Conservation (phyloP, 2,797 vertebrate species). For the Dendrocincla fuliginosa region DNA sequence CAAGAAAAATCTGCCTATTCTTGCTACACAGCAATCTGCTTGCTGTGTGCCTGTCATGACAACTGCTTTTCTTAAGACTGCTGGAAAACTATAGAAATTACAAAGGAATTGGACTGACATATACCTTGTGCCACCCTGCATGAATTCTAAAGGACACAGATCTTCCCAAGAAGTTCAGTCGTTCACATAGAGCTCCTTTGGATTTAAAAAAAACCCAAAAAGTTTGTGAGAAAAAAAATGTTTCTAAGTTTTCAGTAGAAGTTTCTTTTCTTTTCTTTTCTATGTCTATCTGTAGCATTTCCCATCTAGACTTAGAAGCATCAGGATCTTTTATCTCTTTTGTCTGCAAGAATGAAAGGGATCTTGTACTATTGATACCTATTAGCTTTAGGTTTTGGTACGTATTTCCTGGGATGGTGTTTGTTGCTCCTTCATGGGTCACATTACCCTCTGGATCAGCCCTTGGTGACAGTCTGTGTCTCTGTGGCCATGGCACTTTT, state of each 20-base stretch:
- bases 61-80: neutral
- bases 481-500: neutral
- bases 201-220: neutral
- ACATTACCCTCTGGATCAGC: neutral
- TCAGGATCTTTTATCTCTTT: neutral
- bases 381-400: neutral
- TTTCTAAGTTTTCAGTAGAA: neutral
- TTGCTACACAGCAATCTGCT: neutral
- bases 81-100: neutral
- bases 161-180: neutral
- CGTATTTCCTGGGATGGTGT: neutral
- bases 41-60: neutral
- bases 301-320: neutral
- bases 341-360: neutral
- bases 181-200: fast-evolving
- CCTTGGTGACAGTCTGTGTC: neutral
- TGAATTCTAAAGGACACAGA: neutral
- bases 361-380: neutral
- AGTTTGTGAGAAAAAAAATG: neutral
- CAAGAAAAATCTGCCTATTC: neutral
- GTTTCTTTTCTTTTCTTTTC: neutral
- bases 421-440: neutral
- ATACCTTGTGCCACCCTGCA: neutral
- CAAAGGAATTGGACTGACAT: neutral
- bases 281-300: neutral